Evolutionary conservation across 2,113 vertebrate species (phyloP).

Genomic region (Orcinus orca): DNA sequence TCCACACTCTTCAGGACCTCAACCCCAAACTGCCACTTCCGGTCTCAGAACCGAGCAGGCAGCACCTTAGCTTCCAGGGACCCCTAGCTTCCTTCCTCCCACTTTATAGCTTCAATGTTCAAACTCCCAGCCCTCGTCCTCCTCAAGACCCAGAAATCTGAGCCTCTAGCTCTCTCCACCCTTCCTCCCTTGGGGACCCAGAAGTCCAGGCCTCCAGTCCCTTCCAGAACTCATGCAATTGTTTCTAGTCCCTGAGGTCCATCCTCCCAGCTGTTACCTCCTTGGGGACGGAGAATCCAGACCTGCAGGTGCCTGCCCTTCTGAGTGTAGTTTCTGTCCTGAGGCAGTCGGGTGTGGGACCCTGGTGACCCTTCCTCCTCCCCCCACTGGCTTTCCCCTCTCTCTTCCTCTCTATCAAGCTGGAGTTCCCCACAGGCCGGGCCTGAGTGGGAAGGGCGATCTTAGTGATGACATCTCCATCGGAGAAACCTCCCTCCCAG

Average conservation of each 20-base stretch:
- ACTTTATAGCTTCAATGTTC: background rate
- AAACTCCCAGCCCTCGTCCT: background rate
- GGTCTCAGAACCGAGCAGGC: background rate
- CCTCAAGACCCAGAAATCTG: background rate
- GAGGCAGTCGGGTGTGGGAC: too few relatives aligned
- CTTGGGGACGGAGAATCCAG: background rate
- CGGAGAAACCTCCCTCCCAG: background rate
- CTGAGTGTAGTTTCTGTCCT: background rate
- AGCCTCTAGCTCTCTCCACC: background rate
- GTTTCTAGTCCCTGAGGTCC: background rate
- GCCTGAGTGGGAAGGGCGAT: background rate
- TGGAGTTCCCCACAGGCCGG: background rate
- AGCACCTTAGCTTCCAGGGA: background rate
- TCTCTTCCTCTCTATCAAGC: background rate
- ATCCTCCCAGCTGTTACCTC: background rate
- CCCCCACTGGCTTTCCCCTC: background rate
- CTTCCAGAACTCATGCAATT: background rate
- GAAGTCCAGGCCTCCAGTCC: background rate
- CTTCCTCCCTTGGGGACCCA: background rate
- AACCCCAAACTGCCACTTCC: background rate
- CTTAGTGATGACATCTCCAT: background rate
- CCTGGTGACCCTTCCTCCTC: rapidly evolving
- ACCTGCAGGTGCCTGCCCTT: background rate
- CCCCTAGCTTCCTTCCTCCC: constrained; percentile 8
- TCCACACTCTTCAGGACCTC: background rate